A percentile compares a stretch with the other conserved stretches of the same genome.
phyloP scores from a whole-genome alignment of 2,797 vertebrate species.

The Loris lydekkerianus region DNA sequence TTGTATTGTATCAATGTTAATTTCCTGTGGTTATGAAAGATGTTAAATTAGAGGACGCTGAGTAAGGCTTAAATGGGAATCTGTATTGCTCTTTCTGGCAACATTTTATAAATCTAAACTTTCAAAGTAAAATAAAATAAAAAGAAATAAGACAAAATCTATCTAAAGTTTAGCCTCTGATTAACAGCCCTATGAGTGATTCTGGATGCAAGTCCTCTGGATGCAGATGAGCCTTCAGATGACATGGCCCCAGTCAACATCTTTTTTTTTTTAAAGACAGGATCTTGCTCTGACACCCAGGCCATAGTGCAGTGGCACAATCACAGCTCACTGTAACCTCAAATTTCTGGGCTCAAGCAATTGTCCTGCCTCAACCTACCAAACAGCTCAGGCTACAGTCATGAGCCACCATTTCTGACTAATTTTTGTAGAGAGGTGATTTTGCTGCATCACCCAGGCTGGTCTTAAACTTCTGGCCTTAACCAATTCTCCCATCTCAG shows the following conservation, averaged over 20 bases:
- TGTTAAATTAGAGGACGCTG: not conserved
- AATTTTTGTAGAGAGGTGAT: too few relatives aligned
- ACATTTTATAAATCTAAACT: not conserved
- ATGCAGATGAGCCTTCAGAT: not conserved
- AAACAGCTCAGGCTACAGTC: too few relatives aligned
- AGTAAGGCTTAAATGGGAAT: not conserved
- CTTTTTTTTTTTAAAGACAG: not conserved
- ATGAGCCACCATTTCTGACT: too few relatives aligned
- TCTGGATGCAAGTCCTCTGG: not conserved
- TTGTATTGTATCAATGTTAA: not conserved
- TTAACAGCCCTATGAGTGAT: not conserved
- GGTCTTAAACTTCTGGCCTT: too few relatives aligned
- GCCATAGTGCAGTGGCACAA: not conserved
- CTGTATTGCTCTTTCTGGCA: not conserved
- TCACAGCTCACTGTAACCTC: not conserved
- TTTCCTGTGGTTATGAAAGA: not conserved
- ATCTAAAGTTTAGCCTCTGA: not conserved
- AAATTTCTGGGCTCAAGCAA: not conserved
- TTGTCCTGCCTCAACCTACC: not conserved
- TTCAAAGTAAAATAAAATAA: not conserved
- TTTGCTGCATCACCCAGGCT: too few relatives aligned
- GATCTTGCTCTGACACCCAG: not conserved
- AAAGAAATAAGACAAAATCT: not conserved
- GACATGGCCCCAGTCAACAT: not conserved
- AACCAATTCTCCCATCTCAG: too few relatives aligned